Percentiles rank a stretch among this genome's conserved stretches.
These are phyloP conservation scores for Callipepla californica DNA, from an alignment of 2,113 vertebrate genomes.

Conservation along the genomic window DNA sequence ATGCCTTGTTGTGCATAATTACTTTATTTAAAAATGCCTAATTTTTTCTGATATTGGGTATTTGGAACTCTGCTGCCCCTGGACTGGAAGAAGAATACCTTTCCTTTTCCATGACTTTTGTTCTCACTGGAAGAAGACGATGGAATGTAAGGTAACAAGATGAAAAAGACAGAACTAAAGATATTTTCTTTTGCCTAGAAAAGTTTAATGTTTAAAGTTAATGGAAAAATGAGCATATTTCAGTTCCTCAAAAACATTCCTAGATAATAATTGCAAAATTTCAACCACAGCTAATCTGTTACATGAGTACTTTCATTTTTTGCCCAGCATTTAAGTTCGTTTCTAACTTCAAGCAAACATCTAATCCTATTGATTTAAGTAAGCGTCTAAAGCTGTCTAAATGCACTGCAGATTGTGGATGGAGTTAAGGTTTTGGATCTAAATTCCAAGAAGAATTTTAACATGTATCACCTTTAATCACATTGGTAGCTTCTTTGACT, in stretches of 20 bases:
- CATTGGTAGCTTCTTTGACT: constrained; percentile 44
- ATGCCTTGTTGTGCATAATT: not conserved
- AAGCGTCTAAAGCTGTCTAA: constrained; percentile 16
- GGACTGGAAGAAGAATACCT: not conserved
- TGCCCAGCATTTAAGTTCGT: constrained; percentile 36
- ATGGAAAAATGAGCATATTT: not conserved
- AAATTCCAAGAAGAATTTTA: constrained; percentile 51
- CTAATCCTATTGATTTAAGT: constrained; percentile 56
- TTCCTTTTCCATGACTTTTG: not conserved
- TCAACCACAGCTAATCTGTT: not conserved
- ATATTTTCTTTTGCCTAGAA: not conserved
- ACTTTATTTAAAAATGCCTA: not conserved
- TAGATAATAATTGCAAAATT: constrained; percentile 1
- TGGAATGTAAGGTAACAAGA: not conserved
- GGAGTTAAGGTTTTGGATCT: constrained; percentile 39
- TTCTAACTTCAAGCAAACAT: constrained; percentile 36
- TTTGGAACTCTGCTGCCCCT: not conserved
- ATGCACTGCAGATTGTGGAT: constrained; percentile 1
- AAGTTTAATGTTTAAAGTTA: not conserved
- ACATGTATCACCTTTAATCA: constrained; percentile 37
- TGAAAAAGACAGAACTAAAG: not conserved
- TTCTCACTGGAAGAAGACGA: not conserved
- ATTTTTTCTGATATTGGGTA: not conserved
- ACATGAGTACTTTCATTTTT: constrained; percentile 12
- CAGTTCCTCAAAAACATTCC: not conserved